Conservation (phyloP, 2,888 invertebrate genomes). For the Ormia ochracea region DNA sequence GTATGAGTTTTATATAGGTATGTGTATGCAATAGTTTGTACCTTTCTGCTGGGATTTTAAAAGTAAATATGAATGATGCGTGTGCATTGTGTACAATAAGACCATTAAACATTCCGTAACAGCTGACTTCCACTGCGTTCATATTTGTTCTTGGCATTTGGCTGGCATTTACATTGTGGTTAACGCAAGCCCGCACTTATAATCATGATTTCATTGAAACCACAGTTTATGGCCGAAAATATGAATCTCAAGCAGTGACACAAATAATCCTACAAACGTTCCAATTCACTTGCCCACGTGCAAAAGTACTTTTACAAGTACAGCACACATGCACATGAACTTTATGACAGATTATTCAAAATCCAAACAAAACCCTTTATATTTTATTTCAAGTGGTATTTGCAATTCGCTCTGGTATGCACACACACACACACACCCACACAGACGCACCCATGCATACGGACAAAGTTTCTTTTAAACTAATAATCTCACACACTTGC, state of each 20-base stretch:
- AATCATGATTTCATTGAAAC: constrained; percentile 53
- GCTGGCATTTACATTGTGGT: constrained; percentile 62
- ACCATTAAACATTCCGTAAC: constrained; percentile 61
- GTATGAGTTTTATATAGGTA: neutral
- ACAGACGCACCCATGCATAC: too few relatives aligned
- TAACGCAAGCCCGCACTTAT: constrained; percentile 56
- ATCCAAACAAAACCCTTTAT: constrained; percentile 42
- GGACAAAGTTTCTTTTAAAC: neutral
- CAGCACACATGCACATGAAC: neutral
- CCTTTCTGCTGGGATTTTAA: neutral
- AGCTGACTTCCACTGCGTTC: constrained; percentile 58
- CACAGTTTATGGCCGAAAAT: constrained; percentile 57
- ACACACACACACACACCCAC: neutral
- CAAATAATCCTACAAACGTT: neutral
- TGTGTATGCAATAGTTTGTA: neutral
- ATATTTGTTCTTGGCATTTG: constrained; percentile 61
- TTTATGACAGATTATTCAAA: constrained; percentile 13
- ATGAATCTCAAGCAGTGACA: constrained; percentile 50
- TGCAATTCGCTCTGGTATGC: too few relatives aligned
- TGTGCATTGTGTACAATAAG: constrained; percentile 54
- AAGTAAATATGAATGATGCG: constrained; percentile 56
- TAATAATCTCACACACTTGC: neutral
- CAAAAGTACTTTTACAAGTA: neutral
- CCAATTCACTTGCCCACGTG: neutral
- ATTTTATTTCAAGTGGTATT: constrained; percentile 39